Evolutionary conservation across 2,113 vertebrate genomes (phyloP).

Genomic region (Verasper variegatus): DNA sequence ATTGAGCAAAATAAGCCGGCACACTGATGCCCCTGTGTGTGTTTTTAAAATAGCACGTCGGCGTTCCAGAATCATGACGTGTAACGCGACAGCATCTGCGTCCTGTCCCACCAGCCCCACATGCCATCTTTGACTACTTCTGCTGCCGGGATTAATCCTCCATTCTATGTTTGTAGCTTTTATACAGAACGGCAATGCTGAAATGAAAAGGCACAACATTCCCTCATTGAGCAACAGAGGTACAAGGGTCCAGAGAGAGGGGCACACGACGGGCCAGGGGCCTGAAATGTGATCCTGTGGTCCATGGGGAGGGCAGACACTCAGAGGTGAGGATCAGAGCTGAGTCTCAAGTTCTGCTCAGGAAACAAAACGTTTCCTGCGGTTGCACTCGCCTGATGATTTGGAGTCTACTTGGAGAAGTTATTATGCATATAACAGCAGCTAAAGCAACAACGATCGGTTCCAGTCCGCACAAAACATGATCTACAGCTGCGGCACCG

Average conservation of each 20-base stretch:
- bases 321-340: constrained; percentile 19
- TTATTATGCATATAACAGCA: constrained; percentile 41
- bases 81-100: too few species aligned
- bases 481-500: constrained; percentile 17
- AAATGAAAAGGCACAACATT: neutral
- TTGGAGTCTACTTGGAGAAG: constrained; percentile 46
- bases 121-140: neutral
- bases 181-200: neutral
- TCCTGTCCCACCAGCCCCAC: too few species aligned
- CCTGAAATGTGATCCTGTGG: constrained; percentile 59
- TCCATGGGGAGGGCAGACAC: constrained; percentile 36
- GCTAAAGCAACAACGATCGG: constrained; percentile 56
- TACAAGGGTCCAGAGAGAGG: constrained; percentile 23
- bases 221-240: constrained; percentile 3
- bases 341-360: constrained; percentile 52
- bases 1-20: neutral
- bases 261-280: constrained; percentile 14
- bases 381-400: constrained; percentile 45
- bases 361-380: constrained; percentile 65
- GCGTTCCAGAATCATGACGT: neutral
- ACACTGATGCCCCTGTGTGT: neutral
- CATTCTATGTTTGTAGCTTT: neutral
- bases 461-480: constrained; percentile 27
- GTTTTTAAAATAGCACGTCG: neutral
- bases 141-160: neutral